Percentiles rank a stretch among this genome's conserved stretches.
Conservation (phyloP, 2,888 invertebrate species). For the Agonum fuliginosum region DNA sequence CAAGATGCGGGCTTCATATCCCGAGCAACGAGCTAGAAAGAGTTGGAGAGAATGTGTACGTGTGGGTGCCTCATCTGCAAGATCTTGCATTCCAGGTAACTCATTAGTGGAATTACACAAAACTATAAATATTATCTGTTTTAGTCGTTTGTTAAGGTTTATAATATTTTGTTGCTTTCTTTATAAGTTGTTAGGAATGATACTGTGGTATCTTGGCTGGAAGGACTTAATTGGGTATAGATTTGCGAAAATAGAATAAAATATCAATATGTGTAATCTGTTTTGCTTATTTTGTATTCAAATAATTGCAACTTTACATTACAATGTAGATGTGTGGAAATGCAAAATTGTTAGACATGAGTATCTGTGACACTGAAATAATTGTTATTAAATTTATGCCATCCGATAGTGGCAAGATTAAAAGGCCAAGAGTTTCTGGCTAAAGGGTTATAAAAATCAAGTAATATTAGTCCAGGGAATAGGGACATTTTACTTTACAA, state of each 20-base stretch:
- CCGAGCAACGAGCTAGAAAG: constrained; percentile 14
- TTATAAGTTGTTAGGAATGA: constrained; percentile 34
- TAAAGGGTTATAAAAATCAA: too few relatives aligned
- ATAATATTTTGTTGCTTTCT: constrained; percentile 43
- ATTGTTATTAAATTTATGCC: too few relatives aligned
- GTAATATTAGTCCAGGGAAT: too few relatives aligned
- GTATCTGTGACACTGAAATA: too few relatives aligned
- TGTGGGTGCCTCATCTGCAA: constrained; percentile 58
- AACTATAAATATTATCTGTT: constrained; percentile 58
- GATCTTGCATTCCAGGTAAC: constrained; percentile 59
- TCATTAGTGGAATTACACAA: constrained; percentile 59
- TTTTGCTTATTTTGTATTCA: neutral
- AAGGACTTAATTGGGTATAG: constrained; percentile 13
- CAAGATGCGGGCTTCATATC: neutral
- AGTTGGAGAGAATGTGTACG: constrained; percentile 27
- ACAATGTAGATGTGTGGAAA: too few relatives aligned
- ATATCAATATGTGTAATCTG: neutral
- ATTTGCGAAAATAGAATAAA: neutral
- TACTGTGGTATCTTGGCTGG: neutral
- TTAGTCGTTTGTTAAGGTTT: constrained; percentile 46
- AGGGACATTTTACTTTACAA: too few relatives aligned
- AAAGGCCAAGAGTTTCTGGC: too few relatives aligned
- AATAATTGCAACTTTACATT: too few relatives aligned
- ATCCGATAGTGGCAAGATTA: too few relatives aligned
- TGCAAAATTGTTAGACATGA: too few relatives aligned